Evolutionary conservation across 92 coral and sea anemone genomes (phyloP), one percentile per base, ranked within the genome.

Genomic region (Phenganax subtilis): DNA sequence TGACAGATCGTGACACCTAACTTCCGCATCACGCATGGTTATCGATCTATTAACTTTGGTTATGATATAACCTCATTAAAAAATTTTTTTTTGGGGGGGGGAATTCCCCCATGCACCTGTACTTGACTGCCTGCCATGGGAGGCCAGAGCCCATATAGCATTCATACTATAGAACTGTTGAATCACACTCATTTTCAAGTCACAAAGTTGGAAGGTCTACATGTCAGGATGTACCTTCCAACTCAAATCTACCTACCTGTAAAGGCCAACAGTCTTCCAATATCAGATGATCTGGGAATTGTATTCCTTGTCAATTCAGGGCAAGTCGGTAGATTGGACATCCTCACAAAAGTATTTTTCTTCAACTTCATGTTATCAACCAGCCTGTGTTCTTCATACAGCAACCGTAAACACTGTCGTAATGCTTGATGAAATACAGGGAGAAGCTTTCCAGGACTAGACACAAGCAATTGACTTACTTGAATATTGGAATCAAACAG

Each of bases 251-350:
- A 81, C 90, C 60, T 75, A 94, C 98, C 98, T 77, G 98, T 90
- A 75, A 94, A 77, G 27, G 98, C 94, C 51, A 94, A 86, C 78
- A 94, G 91, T 55, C 90, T 81, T 14, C 93, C 90, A 54, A 94
- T 89, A 54, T 94, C 98, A 64, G 96, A 90, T 9, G 98, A 92
- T 85, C 92, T 94, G 7, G 98, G 98, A 27, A 94, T 82, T 11
- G 89, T 92, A 64, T 88, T 87, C 61, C 98, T 86, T 53, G 90
- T 91, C 51, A 94, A 85, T 84, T 94, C 98, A 7, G 98, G 98
- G 61, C 98, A 94, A 37, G 92, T 84, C 8, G 98, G 98, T 44
- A 94, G 84, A 59, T 94, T 94, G 6, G 97, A 92, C 11, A 94
- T 75, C 58, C 98, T 86, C 25, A 94, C 89, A 75, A 90, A 93